Evolutionary conservation across 30 jellyfish, hydroid and myxozoan genomes (phyloP).

Genomic region (Chironex yamaguchii): DNA sequence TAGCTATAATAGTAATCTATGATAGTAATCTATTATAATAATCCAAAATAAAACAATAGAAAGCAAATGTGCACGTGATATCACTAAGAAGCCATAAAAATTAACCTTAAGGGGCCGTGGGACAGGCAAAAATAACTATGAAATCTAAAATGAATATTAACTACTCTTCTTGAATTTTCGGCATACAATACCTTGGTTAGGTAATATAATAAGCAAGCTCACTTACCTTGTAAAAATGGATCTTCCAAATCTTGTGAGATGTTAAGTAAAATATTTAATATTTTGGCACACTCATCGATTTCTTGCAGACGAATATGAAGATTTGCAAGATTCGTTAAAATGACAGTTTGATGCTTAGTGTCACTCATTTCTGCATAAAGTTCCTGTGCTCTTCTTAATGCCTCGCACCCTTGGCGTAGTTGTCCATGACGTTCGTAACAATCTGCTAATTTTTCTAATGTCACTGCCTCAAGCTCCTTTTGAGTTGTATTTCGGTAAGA

Average conservation of each 20-base stretch:
- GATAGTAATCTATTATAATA: too few relatives aligned
- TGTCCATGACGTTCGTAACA: slow-evolving; percentile 69
- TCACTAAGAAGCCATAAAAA: too few relatives aligned
- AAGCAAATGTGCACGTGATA: too few relatives aligned
- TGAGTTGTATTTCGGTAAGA: slow-evolving; percentile 52
- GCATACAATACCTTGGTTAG: too few relatives aligned
- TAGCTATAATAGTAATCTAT: too few relatives aligned
- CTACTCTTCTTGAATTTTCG: too few relatives aligned
- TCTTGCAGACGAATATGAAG: slow-evolving; percentile 67
- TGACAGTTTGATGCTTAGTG: slow-evolving; percentile 57
- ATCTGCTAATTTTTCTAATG: slow-evolving; percentile 77
- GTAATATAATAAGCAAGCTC: too few relatives aligned
- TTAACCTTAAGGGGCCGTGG: too few relatives aligned
- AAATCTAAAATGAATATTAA: too few relatives aligned
- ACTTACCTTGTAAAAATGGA: slow-evolving; percentile 78
- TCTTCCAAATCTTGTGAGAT: slow-evolving; percentile 86
- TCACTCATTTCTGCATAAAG: slow-evolving; percentile 61
- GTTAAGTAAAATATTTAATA: slow-evolving; percentile 68
- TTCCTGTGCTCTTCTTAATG: slow-evolving; percentile 60
- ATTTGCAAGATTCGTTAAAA: slow-evolving; percentile 64
- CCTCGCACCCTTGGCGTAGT: slow-evolving; percentile 59
- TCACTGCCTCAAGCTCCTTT: slow-evolving; percentile 63
- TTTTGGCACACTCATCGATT: slow-evolving; percentile 90
- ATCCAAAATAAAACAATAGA: too few relatives aligned
- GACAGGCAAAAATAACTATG: too few relatives aligned